Base-by-base conservation (phyloP, 2,113 vertebrate species). In the Bettongia penicillata region DNA sequence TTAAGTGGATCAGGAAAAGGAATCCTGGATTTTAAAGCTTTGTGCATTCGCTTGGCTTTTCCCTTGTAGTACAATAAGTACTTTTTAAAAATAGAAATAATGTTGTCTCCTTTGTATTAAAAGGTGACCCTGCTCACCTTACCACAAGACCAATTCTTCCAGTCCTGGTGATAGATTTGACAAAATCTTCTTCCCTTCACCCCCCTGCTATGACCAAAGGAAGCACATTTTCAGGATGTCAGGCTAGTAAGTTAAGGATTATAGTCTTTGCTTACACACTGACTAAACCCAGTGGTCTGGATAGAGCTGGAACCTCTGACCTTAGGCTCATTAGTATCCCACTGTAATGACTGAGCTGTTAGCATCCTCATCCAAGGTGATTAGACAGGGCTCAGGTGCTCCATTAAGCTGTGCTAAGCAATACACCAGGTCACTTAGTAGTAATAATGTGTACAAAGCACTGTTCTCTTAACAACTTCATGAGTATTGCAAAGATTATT, bases 41-140 rank as follows among this genome's bases (percentile, higher is more conserved):
- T 94, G 95, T 95, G 51, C 51, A 68, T 93, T 94, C 61, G 3
- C 23, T 90, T 96, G 51, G 3, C n/a, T 90, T 97, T 95, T 94
- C 43, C 93, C 11, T 61, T 91, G 4, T 49, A 89, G 7, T 51
- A 77, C 10, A 43, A 53, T 1, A 2, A 57, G 26, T 23, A 14
- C 51, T 90, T 91, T 93, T 53, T 28, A 14, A 49, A 89, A 90
- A 97, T 93, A 91, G 92, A 92, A 61, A 61, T 51, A 61, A 53
- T 22, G 22, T 53, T 10, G 31, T 94, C 84, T 89, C 84, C 28
- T 68, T 93, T 92, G 23, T 52, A 11, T 95, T 90, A 68, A 52
- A 96, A 52, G 37, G 31, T 92, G 91, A 61, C 47, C 23, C 37
- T 23, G 4, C 1, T 89, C 31, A 91, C 25, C 53, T 19, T 24